Evolutionary conservation across 2,797 vertebrate species (phyloP), one percentile per base, ranked within the genome.

Genomic region (Nasua narica): DNA sequence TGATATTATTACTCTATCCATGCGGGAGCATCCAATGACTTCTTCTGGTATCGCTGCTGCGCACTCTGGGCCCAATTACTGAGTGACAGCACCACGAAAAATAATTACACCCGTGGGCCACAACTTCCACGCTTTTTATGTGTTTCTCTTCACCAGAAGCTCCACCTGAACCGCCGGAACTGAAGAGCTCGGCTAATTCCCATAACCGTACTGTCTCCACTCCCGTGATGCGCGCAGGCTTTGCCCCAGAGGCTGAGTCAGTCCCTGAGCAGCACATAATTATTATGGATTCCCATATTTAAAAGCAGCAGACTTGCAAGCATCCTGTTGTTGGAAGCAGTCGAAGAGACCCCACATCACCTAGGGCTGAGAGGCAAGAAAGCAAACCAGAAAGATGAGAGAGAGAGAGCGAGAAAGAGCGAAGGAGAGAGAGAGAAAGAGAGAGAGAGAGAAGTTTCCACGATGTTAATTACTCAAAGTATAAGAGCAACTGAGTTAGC

Each of bases 171-270:
- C 96, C 86, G 90, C n/a, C 56, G 79, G 97, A 97, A 97, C 78
- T 88, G 77, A 93, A 93, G 74, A 94, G 60, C 91, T 87, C 87
- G 95, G 77, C 92, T 96, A 96, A 97, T 65, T 96, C 96, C 78
- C 84, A 74, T 76, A 56, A 97, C 94, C 46, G 1, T 19, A 91
- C 79, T 54, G 69, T 95, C 69, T 79, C 72, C 62, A 76, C 67
- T 94, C 93, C 58, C 79, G 96, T 40, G 65, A 98, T 96, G 95
- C 92, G 88, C 11, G 95, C 69, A 95, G 90, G 95, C 32, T 88
- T 79, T 62, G 62, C 90, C 21, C 78, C 50, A 95, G 96, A 92
- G 94, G 87, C 14, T 87, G 58, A 97, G 89, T 95, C 96, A 93
- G 70, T 43, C 89, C 92, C 87, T 11, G 21, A 54, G 2, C 2